A percentile compares a stretch with the other conserved stretches of the same genome.
These are phyloP conservation scores for Chionis minor DNA, from an alignment of 2,113 vertebrate species.

Conservation along the genomic window DNA sequence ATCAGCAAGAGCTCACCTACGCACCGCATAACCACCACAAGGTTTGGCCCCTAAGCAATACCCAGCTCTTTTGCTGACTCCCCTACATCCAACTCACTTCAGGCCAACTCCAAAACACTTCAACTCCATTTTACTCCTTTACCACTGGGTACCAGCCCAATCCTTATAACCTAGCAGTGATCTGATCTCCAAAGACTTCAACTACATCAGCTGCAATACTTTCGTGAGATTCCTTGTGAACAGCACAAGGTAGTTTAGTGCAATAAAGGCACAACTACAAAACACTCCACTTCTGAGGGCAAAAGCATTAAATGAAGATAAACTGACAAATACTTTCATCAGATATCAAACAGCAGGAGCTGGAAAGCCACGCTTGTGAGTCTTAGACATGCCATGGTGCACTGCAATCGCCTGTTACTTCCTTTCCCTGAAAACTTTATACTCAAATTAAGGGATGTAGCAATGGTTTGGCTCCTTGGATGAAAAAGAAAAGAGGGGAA, in stretches of 20 bases:
- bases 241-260: neutral
- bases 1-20: neutral
- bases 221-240: neutral
- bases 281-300: neutral
- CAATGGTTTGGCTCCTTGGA: neutral
- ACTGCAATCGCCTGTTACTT: neutral
- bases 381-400: neutral
- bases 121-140: neutral
- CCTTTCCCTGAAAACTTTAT: neutral
- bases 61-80: neutral
- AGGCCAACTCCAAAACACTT: neutral
- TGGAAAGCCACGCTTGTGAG: neutral
- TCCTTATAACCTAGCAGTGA: neutral
- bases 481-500: neutral
- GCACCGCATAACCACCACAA: neutral
- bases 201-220: neutral
- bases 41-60: neutral
- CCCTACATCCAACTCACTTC: accelerated
- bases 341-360: neutral
- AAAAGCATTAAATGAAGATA: neutral
- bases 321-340: neutral
- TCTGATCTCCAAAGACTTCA: neutral
- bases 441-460: neutral
- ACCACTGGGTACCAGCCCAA: neutral
- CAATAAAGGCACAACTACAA: neutral